Evolutionary conservation across 2,888 invertebrate genomes (phyloP), one percentile per base, ranked within the genome.

Genomic region (Lottia gigantea): DNA sequence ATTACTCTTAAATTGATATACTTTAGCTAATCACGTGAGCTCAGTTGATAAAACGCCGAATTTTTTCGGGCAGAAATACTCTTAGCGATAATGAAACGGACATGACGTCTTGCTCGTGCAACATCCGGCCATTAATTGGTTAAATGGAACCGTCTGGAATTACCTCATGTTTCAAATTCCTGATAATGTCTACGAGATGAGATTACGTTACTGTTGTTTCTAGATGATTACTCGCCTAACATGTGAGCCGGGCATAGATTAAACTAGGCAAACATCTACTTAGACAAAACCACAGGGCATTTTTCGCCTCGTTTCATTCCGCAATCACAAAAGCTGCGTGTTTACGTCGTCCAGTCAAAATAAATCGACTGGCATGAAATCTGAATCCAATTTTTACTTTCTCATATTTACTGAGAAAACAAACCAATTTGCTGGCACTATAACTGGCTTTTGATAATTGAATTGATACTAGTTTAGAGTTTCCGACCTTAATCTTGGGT

Each of bases 91-190:
- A 55, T 55, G 19, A 55, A 55, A 55, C 23, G 55, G 55, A 55
- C 55, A 55, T 55, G 40, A 40, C 40, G 55, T 55, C 55, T 55
- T 23, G 19, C 55, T 23, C 23, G 23, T 55, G 23, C 55, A 55
- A 55, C 55, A 55, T 55, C 55, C 55, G 55, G 55, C 23, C 55
- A 55, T 55, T 55, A 55, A 55, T 55, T 55, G 55, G 19, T 55
- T 55, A 55, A 55, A 55, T 55, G 55, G 55, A 55, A 55, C 23
- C 55, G 55, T 19, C 55, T 55, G 55, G 55, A 55, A 55, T 55
- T 55, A 55, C 55, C 55, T 55, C 55, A 55, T 55, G 55, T 55
- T 55, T 55, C 19, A 55, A 55, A 55, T 55, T 55, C 55, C 55
- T 55, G 55, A 55, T 55, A 55, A 55, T 40, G 55, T 55, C 55